Base-by-base conservation (phyloP, 2,888 invertebrate species). In the Cetonia aurata region DNA sequence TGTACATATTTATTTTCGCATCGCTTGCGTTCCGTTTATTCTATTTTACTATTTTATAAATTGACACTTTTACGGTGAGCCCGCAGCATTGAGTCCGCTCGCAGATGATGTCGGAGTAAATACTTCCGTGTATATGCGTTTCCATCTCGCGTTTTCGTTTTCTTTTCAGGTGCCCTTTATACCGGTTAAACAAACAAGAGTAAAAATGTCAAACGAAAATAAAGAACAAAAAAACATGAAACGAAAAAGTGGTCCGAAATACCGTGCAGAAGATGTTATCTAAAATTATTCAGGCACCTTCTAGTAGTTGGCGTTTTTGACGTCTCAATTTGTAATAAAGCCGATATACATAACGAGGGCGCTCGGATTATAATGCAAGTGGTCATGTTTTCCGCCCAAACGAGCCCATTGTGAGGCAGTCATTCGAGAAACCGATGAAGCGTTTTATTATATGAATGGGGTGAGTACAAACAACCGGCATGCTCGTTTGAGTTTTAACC, bases 401-500 rank as follows among this genome's bases (percentile, higher is more conserved):
- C 50, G 31, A 31, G 13, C 68, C 60, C 65, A 73, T 74, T 74
- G 71, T 72, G 37, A 57, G 13, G 55, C 66, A 60, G 42, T 74
- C 70, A 71, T 67, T 73, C 72, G 72, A 72, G 71, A 74, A 70
- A 60, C 72, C 78, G 67, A 73, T 71, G 73, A 69, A 73, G 73
- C 74, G 73, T 79, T 79, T 78, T 79, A 79, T 79, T 77, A 73
- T 74, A 74, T 77, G 74, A 77, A 78, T 78, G 74, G 75, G 74
- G 76, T 76, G 78, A 77, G 78, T 78, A 78, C 79, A 76, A 78
- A 75, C 71, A 72, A 77, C 75, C 76, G 76, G 77, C 75, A 76
- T 75, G 76, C 75, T 70, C 75, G 74, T 76, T 76, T 76, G 77
- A 74, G 76, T 74, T 77, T 78, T 77, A 76, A 78, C 78, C 77